Evolutionary conservation across 2,888 invertebrate species (phyloP).

Genomic region (Cabera pusaria): DNA sequence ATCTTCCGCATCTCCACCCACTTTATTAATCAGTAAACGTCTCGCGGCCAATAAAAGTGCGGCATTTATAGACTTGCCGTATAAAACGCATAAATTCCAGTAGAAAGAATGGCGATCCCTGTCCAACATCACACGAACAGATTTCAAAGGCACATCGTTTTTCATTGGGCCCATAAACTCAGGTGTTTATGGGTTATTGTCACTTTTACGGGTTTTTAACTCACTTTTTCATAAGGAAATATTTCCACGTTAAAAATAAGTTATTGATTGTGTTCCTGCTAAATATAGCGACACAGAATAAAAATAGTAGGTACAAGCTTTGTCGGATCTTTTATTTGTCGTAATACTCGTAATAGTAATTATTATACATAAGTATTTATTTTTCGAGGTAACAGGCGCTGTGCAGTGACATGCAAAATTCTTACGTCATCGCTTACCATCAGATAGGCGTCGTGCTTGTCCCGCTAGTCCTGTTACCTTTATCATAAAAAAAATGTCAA

Average conservation of each 20-base stretch:
- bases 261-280: slow-evolving; percentile 6
- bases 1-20: slow-evolving; percentile 74
- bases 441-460: no score
- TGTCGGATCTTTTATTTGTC: background rate
- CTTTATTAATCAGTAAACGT: slow-evolving; percentile 80
- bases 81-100: slow-evolving; percentile 73
- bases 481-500: no score
- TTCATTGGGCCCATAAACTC: slow-evolving; percentile 70
- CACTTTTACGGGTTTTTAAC: slow-evolving; percentile 54
- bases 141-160: slow-evolving; percentile 75
- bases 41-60: slow-evolving; percentile 73
- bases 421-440: no score
- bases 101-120: slow-evolving; percentile 68
- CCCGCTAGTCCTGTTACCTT: no score
- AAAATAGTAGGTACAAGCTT: no score
- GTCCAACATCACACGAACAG: slow-evolving; percentile 72
- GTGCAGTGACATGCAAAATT: no score
- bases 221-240: slow-evolving; percentile 21
- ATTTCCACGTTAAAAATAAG: slow-evolving; percentile 17
- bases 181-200: slow-evolving; percentile 70
- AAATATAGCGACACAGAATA: slow-evolving; percentile 1
- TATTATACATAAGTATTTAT: background rate
- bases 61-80: slow-evolving; percentile 76
- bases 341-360: slow-evolving; percentile 1
- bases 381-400: no score